Evolutionary conservation across 2,888 invertebrate genomes (phyloP).

Genomic region (Mythimna vitellina): DNA sequence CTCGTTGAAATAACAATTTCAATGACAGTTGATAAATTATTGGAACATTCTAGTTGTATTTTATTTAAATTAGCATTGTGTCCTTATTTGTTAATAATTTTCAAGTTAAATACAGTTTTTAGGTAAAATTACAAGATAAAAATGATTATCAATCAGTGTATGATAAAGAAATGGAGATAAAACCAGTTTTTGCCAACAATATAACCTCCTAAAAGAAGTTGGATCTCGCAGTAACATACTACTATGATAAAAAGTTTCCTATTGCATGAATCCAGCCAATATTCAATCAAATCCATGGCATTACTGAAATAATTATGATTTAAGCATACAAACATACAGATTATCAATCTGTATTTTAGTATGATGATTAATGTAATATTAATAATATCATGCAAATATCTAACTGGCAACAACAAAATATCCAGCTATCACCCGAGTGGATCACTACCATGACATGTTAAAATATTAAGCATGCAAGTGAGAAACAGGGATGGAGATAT

Average conservation of each 20-base stretch:
- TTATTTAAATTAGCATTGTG: background rate
- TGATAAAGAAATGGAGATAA: background rate
- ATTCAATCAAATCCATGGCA: background rate
- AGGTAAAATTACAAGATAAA: conserved; percentile 4
- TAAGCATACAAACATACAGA: too few relatives aligned
- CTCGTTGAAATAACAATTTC: background rate
- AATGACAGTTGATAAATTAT: background rate
- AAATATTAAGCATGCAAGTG: too few relatives aligned
- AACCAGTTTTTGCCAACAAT: too few relatives aligned
- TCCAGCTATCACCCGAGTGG: too few relatives aligned
- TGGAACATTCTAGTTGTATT: conserved; percentile 12
- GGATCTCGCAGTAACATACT: too few relatives aligned
- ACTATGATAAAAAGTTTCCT: background rate
- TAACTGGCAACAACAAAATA: too few relatives aligned
- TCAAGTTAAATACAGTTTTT: background rate
- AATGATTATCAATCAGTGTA: conserved; percentile 2
- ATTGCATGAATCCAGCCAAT: background rate
- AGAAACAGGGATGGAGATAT: too few relatives aligned
- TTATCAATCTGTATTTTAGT: too few relatives aligned
- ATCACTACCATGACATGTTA: too few relatives aligned
- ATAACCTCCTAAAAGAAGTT: too few relatives aligned
- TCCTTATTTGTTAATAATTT: background rate
- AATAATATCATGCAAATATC: too few relatives aligned
- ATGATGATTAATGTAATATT: too few relatives aligned
- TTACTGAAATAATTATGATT: background rate